These are phyloP conservation scores for Lepisosteus osseus DNA, from an alignment of 2,113 vertebrate genomes.

Conservation along the genomic window DNA sequence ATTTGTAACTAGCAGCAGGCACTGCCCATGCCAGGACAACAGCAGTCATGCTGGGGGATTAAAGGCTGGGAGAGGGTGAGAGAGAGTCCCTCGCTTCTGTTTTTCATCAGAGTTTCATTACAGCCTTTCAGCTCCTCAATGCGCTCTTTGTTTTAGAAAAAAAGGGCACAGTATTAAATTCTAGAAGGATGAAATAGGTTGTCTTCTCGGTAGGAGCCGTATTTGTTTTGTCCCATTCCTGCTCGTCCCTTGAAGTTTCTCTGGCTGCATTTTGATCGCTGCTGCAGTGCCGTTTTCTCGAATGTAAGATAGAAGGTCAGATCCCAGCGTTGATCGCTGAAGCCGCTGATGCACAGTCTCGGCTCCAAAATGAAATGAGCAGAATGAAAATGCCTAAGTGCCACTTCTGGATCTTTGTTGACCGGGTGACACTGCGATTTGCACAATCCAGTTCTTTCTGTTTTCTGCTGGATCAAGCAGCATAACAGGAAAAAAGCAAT, in stretches of 20 bases:
- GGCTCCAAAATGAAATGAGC: no score
- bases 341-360: slow-evolving; percentile 31
- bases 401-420: no score
- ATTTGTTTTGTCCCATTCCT: slow-evolving; percentile 54
- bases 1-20: slow-evolving; percentile 25
- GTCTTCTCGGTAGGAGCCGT: slow-evolving; percentile 19
- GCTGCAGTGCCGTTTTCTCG: slow-evolving; percentile 40
- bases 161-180: slow-evolving; percentile 54
- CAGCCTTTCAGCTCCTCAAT: slow-evolving; percentile 56
- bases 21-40: not conserved
- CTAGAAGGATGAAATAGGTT: slow-evolving; percentile 34
- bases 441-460: no score
- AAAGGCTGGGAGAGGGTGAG: slow-evolving; percentile 20
- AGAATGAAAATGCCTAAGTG: no score
- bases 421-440: no score
- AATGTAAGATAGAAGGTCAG: slow-evolving; percentile 13
- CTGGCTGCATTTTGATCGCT: slow-evolving; percentile 33
- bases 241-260: slow-evolving; percentile 25
- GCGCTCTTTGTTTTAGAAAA: slow-evolving; percentile 62
- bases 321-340: slow-evolving; percentile 51
- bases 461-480: no score
- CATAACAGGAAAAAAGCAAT: no score
- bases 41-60: slow-evolving; percentile 9
- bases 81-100: slow-evolving; percentile 46
- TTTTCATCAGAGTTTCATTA: slow-evolving; percentile 71